Conservation (phyloP, 2,888 invertebrate genomes). For the Parthenolecanium corni region DNA sequence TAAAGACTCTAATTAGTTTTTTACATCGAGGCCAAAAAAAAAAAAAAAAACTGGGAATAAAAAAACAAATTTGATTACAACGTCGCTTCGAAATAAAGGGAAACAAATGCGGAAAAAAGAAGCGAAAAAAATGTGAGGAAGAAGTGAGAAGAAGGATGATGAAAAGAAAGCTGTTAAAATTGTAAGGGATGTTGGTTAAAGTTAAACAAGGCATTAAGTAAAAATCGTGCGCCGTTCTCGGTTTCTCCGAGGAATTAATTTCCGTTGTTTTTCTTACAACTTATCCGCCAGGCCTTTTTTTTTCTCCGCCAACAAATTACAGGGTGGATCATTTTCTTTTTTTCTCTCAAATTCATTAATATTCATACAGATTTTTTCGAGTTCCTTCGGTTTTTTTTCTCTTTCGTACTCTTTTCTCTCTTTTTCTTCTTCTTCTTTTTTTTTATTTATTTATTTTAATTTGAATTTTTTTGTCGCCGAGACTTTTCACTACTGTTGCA, state of each 20-base stretch:
- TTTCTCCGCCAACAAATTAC: slow-evolving; percentile 25
- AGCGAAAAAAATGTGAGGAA: background rate
- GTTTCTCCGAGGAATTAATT: slow-evolving; percentile 27
- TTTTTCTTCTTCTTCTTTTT: background rate
- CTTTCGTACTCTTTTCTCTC: background rate
- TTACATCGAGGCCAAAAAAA: no score
- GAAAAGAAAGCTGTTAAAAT: slow-evolving; percentile 3
- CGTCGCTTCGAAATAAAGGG: background rate
- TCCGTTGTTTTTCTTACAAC: slow-evolving; percentile 28
- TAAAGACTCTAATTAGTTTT: no score
- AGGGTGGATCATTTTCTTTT: slow-evolving; percentile 22
- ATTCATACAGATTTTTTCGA: slow-evolving; percentile 26
- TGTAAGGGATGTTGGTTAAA: slow-evolving; percentile 24
- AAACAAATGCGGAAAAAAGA: background rate
- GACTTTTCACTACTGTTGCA: background rate
- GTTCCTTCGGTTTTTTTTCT: background rate
- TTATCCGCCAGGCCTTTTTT: slow-evolving; percentile 21
- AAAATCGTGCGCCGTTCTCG: slow-evolving; percentile 20
- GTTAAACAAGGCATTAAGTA: slow-evolving; percentile 27
- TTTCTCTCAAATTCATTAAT: slow-evolving; percentile 25
- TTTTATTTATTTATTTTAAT: no score
- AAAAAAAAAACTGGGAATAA: background rate
- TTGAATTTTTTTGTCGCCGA: background rate
- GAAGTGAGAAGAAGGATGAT: background rate
- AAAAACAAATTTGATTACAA: slow-evolving; percentile 2